Conservation (phyloP, 2,888 invertebrate genomes). For the Athetis lepigone region DNA sequence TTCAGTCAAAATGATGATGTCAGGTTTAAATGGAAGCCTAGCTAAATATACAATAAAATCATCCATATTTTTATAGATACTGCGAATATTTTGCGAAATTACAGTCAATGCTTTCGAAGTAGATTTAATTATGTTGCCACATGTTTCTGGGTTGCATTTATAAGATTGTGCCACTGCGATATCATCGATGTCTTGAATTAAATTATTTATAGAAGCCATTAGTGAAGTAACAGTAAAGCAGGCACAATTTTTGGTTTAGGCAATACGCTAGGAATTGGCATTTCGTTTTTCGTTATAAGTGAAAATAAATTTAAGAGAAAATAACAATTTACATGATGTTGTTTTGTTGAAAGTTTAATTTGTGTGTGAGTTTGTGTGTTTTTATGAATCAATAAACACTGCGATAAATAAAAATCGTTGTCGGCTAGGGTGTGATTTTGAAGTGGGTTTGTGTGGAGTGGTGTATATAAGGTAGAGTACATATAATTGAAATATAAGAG, state of each 20-base stretch:
- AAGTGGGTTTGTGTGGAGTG: background rate
- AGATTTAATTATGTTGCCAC: background rate
- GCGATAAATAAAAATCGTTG: background rate
- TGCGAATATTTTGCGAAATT: constrained; percentile 3
- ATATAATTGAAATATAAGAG: background rate
- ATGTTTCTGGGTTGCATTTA: constrained; percentile 2
- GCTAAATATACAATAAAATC: constrained; percentile 2
- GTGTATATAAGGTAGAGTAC: background rate
- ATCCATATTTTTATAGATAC: constrained; percentile 5
- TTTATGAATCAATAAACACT: no score
- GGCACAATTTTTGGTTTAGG: background rate
- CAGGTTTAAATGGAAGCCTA: constrained; percentile 7
- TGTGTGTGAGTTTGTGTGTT: no score
- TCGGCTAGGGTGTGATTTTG: no score
- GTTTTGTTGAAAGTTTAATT: no score
- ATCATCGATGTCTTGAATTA: constrained; percentile 2
- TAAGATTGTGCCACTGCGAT: background rate
- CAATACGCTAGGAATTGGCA: no score
- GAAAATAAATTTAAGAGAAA: no score
- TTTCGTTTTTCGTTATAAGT: no score
- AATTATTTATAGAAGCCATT: background rate
- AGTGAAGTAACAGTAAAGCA: background rate
- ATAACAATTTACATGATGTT: no score
- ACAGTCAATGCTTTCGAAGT: background rate
- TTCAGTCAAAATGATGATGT: constrained; percentile 3